These are phyloP conservation scores for Magallana nippona DNA, from an alignment of 2,888 invertebrate species.

Conservation along the genomic window DNA sequence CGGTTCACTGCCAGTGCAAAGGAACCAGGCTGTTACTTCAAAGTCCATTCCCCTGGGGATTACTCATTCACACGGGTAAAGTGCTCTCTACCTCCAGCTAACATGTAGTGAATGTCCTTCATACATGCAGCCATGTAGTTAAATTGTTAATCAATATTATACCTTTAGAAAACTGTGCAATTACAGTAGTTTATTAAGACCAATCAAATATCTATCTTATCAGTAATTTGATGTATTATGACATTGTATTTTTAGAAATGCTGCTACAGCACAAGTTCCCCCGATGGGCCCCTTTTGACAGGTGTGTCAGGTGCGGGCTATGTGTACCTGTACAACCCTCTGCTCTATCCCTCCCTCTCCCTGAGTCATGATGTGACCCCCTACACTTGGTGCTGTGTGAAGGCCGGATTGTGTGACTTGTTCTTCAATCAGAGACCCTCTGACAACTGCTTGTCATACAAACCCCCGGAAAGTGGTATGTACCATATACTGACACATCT, in stretches of 20 bases:
- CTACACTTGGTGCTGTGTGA: slow-evolving; percentile 37
- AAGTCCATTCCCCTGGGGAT: background rate
- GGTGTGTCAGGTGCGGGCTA: slow-evolving; percentile 37
- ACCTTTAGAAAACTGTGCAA: too few relatives aligned
- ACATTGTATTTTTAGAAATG: slow-evolving; percentile 41
- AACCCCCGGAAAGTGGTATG: slow-evolving; percentile 40
- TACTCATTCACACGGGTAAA: slow-evolving; percentile 40
- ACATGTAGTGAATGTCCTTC: too few relatives aligned
- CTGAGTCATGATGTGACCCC: slow-evolving; percentile 36
- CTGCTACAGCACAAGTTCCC: slow-evolving; percentile 31
- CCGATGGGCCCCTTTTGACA: background rate
- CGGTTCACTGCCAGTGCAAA: background rate
- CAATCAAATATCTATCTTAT: too few relatives aligned
- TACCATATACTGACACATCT: background rate
- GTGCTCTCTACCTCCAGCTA: too few relatives aligned
- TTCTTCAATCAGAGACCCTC: slow-evolving; percentile 38
- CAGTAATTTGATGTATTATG: background rate
- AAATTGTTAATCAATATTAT: too few relatives aligned
- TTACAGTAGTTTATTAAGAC: too few relatives aligned
- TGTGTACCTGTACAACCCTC: slow-evolving; percentile 41
- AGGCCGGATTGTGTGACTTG: slow-evolving; percentile 26
- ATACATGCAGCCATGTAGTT: too few relatives aligned
- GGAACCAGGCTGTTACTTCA: slow-evolving; percentile 38
- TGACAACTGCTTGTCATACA: slow-evolving; percentile 34
- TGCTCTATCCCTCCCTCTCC: background rate